Evolutionary conservation across 2,797 vertebrate genomes (phyloP), one percentile per base, ranked within the genome.

Genomic region (Darevskia mixta): DNA sequence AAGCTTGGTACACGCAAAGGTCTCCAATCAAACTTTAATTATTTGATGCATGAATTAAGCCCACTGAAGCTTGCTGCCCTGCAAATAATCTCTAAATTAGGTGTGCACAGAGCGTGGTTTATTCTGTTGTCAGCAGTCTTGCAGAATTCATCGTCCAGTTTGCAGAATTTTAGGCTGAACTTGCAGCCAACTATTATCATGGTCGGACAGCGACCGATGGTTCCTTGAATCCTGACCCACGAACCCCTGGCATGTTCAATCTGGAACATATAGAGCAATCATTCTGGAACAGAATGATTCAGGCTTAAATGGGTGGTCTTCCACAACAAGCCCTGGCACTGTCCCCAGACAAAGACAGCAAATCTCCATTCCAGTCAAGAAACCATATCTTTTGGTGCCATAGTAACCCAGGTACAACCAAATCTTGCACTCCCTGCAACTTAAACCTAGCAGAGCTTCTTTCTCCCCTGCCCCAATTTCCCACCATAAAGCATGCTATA

Each of bases 271-370:
- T 25, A 61, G 11, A 75, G 25, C 11, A 61, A 75, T 64, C 17
- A 23, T 35, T 35, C n/a, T 72, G 25, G 41, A 43, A 82, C 41
- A 87, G 35, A 35, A 35, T 35, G 35, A 87, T 69, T 69, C 45
- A 29, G 17, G 5, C 69, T 87, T 79, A 82, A 87, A 82, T 15
- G 38, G 49, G 66, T 82, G 79, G 58, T 87, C 55, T 87, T 38
- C 69, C 67, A 87, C 72, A 86, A 75, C 72, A 82, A 78, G 71
- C 72, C 45, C 72, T 58, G 87, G 5, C 78, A 85, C 81, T 86
- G 66, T 88, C 72, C 58, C 69, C 79, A 86, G 73, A 73, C 66
- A 83, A 87, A 90, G 20, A 69, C 4, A 38, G 71, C 7, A 25
- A 1, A 58, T 6, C 78, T 91, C 29, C 55, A 82, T 75, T 87